Percentiles rank a stretch among this genome's conserved stretches.
phyloP scores from a whole-genome alignment of 1,140 invertebrate species.

The Drosophila cardini region DNA sequence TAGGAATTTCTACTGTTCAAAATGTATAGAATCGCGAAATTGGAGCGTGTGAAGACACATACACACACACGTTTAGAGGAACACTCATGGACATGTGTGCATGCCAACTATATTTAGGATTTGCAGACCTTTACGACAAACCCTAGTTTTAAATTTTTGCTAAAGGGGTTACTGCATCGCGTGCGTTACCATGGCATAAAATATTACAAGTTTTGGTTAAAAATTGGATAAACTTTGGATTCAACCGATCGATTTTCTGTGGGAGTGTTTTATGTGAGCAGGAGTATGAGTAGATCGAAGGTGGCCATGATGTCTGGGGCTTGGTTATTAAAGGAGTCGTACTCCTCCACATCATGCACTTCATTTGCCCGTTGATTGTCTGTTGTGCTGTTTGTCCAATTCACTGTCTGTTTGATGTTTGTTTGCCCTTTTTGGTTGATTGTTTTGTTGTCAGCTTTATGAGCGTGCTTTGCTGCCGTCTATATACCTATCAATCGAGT shows the following conservation, averaged over 20 bases:
- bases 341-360: conserved; percentile 5
- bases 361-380: conserved; percentile 16
- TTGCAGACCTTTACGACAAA: conserved; percentile 55
- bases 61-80: neutral
- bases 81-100: neutral
- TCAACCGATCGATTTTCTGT: conserved; percentile 37
- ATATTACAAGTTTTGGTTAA: conserved; percentile 29
- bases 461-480: conserved; percentile 5
- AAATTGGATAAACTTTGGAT: conserved; percentile 22
- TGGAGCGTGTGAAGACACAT: neutral
- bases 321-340: conserved; percentile 29
- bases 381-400: conserved; percentile 3
- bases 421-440: conserved; percentile 35
- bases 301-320: conserved; percentile 35
- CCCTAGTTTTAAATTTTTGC: conserved; percentile 68
- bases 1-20: neutral
- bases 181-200: conserved; percentile 42
- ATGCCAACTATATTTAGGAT: neutral
- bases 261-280: no score
- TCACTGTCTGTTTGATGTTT: conserved; percentile 16
- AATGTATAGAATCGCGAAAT: neutral
- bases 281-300: neutral
- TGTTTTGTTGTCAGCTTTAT: conserved; percentile 35
- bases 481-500: conserved; percentile 26
- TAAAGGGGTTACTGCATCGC: conserved; percentile 33